These are phyloP conservation scores for Eumacrocentrus americanus DNA, from an alignment of 2,888 invertebrate species.

Conservation along the genomic window DNA sequence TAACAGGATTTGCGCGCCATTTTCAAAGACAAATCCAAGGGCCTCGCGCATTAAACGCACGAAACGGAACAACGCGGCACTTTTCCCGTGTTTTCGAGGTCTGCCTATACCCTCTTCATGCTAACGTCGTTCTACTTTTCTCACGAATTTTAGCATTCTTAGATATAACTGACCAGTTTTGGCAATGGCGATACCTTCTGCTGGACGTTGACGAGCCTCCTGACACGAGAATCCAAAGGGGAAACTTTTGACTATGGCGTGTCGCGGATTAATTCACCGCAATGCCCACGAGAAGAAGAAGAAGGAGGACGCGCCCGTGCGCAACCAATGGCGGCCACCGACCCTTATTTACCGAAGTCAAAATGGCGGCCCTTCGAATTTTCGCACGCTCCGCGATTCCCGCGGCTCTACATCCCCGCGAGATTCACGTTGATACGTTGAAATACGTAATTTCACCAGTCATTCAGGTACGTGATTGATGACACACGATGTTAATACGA, in stretches of 20 bases:
- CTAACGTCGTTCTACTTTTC: constrained; percentile 44
- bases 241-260: constrained; percentile 27
- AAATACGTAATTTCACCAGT: not conserved
- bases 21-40: constrained; percentile 8
- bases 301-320: constrained; percentile 58
- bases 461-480: constrained; percentile 9
- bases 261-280: constrained; percentile 1
- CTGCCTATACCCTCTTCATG: constrained; percentile 41
- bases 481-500: no score
- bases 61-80: constrained; percentile 50
- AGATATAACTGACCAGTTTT: not conserved
- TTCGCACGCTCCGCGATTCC: constrained; percentile 45
- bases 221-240: constrained; percentile 1
- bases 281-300: constrained; percentile 43
- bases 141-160: constrained; percentile 36
- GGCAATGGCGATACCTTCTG: not conserved
- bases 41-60: constrained; percentile 6
- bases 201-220: not conserved
- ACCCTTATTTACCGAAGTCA: constrained; percentile 56
- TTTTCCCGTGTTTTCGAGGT: constrained; percentile 40
- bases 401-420: not conserved
- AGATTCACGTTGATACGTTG: not conserved
- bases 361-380: constrained; percentile 57
- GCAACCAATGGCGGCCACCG: constrained; percentile 56
- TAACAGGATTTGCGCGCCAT: not conserved